Conservation (phyloP, 2,797 vertebrate species). For the Mastacembelus armatus region DNA sequence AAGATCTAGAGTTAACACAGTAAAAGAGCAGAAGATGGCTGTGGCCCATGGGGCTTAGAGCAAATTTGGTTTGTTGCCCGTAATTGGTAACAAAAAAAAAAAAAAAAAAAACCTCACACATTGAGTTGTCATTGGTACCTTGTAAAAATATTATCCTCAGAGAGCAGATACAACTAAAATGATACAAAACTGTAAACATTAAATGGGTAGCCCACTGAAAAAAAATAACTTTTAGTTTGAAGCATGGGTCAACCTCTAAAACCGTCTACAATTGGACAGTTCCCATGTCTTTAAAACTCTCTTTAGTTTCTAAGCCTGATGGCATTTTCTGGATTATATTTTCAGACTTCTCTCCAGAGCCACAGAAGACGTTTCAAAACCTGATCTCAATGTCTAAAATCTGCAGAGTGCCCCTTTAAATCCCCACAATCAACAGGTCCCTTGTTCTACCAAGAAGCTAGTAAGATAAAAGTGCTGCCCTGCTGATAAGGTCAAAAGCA, state of each 20-base stretch:
- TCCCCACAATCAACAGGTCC: constrained; percentile 42
- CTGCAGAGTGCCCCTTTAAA: constrained; percentile 10
- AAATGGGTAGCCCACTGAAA: neutral
- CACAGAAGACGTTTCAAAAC: constrained; percentile 1
- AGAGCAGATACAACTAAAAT: neutral
- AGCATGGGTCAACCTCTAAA: no score
- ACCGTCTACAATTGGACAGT: neutral
- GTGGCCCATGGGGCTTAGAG: constrained; percentile 10
- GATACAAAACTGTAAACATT: neutral
- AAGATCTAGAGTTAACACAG: constrained; percentile 51
- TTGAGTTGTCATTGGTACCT: neutral
- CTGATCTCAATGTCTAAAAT: constrained; percentile 10
- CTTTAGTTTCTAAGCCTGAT: neutral
- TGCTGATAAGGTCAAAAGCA: constrained; percentile 54
- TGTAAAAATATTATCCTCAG: no score
- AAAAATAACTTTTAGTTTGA: neutral
- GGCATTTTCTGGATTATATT: neutral
- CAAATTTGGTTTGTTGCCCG: constrained; percentile 18
- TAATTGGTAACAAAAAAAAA: neutral
- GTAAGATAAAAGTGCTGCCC: constrained; percentile 49
- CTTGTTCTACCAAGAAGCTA: constrained; percentile 22
- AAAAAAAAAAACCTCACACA: neutral
- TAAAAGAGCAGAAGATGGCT: constrained; percentile 1
- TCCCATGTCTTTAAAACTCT: neutral
- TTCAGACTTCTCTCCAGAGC: neutral